Base-by-base conservation (phyloP, 1,140 invertebrate genomes). In the Homalodisca vitripennis region DNA sequence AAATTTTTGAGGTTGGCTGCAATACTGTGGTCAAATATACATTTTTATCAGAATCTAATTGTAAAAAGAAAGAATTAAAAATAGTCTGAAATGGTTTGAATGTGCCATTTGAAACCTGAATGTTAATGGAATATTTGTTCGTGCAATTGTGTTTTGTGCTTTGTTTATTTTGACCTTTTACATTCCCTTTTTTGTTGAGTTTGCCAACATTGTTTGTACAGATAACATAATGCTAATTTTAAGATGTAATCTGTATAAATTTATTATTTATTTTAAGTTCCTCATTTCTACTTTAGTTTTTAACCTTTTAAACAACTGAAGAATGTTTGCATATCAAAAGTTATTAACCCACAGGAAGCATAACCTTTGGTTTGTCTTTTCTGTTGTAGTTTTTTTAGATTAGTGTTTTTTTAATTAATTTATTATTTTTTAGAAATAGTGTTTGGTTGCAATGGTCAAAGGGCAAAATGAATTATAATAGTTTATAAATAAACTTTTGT, bases 361-460 rank as follows among this genome's bases (percentile, higher is more conserved):
- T 3, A 51, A 51, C 48, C 48, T 3, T 3, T 22, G 48, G 48
- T 51, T 51, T 51, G 34, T 41, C 34, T 17, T 51, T 20, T 51
- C 48, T 51, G 48, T 51, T 51, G 17, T 51, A 51, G 48, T 51
- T 51, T 22, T n/a, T 51, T 51, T 51, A 51, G 48, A 14, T 51
- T 51, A 51, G 48, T 51, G 17, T 51, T 51, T 51, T 51, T 51
- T 12, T 51, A 12, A 20, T 12, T 51, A 20, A 41, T 41, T 41
- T 41, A 41, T 60, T 3, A 22, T 27, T 60, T 60, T 60, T 27
- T 60, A 60, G 55, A 22, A 27, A 22, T 60, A 60, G 55, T 60
- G 55, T 60, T 51, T 60, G 55, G 55, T 60, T 60, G 55, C 55
- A 60, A 27, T 60, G 55, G 55, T 60, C 55, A 27, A 60, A 60